These are phyloP conservation scores for Agrochola macilenta DNA, from an alignment of 2,888 invertebrate species.

Conservation along the genomic window DNA sequence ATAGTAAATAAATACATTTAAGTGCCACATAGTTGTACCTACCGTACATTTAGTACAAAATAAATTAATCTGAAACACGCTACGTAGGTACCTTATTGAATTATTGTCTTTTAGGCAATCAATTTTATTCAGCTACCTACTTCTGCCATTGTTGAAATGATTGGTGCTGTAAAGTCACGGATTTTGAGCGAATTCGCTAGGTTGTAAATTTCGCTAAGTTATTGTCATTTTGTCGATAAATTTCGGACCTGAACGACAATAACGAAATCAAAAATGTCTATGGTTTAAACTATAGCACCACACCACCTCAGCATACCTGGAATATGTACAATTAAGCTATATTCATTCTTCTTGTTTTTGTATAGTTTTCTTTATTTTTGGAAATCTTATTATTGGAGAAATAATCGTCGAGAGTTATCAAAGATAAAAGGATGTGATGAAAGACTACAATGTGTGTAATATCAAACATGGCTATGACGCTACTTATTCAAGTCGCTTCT, in stretches of 20 bases:
- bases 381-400: neutral
- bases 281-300: neutral
- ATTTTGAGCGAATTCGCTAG: neutral
- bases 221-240: conserved; percentile 9
- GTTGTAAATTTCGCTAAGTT: neutral
- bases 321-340: neutral
- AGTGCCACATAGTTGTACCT: conserved; percentile 66
- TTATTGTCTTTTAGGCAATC: conserved; percentile 51
- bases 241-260: neutral
- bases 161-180: conserved; percentile 21
- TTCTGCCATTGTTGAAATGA: conserved; percentile 30
- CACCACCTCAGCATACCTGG: neutral
- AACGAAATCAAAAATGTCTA: neutral
- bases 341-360: neutral
- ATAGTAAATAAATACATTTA: conserved; percentile 74
- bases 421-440: conserved; percentile 26
- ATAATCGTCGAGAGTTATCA: conserved; percentile 28
- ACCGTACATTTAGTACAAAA: conserved; percentile 66
- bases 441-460: conserved; percentile 20
- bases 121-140: conserved; percentile 8
- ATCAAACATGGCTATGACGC: neutral
- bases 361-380: neutral
- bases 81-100: conserved; percentile 59
- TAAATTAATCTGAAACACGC: conserved; percentile 74
- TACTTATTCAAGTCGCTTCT: neutral